These are phyloP conservation scores for Portevinia maculata DNA, from an alignment of 2,888 invertebrate species.

Conservation along the genomic window DNA sequence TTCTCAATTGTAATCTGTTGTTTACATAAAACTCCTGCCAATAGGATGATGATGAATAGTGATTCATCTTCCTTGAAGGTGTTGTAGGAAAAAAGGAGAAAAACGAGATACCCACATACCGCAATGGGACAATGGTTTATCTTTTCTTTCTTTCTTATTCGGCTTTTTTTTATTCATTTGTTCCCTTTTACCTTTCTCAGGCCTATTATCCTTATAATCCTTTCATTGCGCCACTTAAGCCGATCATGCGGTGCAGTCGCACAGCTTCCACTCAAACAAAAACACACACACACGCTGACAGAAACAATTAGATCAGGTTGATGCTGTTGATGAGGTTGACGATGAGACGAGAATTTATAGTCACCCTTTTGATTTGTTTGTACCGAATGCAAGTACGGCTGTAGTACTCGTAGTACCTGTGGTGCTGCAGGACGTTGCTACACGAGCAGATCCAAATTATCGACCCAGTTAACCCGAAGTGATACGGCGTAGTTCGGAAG, in stretches of 20 bases:
- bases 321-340: constrained; percentile 59
- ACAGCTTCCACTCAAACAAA: constrained; percentile 66
- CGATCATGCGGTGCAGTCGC: constrained; percentile 80
- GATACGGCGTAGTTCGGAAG: constrained; percentile 35
- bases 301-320: constrained; percentile 67
- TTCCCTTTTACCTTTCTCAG: constrained; percentile 45
- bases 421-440: constrained; percentile 45
- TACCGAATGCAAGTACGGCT: not conserved
- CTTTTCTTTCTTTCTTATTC: constrained; percentile 3
- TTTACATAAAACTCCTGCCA: constrained; percentile 68
- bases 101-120: constrained; percentile 26
- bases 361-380: constrained; percentile 51
- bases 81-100: constrained; percentile 36
- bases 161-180: constrained; percentile 42
- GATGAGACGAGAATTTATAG: constrained; percentile 8
- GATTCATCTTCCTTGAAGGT: constrained; percentile 35
- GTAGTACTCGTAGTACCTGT: constrained; percentile 34
- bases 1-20: constrained; percentile 62
- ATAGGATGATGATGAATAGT: constrained; percentile 62
- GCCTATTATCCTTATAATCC: constrained; percentile 78
- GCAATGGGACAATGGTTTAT: constrained; percentile 47
- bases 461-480: constrained; percentile 71
- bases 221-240: constrained; percentile 83
- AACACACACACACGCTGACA: constrained; percentile 6
- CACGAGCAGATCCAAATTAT: constrained; percentile 67